Evolutionary conservation across 2,797 vertebrate species (phyloP), one percentile per base, ranked within the genome.

Genomic region (Vireo griseus): DNA sequence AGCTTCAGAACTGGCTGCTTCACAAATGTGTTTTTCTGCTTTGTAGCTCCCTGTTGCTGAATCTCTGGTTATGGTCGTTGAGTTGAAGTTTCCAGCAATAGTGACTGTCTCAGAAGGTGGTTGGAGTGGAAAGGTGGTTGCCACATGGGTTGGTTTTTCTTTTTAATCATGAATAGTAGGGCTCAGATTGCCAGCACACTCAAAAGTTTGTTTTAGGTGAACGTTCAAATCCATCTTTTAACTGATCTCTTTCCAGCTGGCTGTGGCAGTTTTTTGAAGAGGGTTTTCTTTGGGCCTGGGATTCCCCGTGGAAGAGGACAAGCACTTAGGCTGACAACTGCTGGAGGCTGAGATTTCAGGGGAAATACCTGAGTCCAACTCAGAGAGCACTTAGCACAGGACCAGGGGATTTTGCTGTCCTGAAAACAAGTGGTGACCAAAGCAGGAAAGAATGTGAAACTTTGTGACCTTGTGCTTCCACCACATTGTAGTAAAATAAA

Each of bases 401-500:
- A 95, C 54, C 17, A 74, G 87, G 82, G 79, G 75, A 76, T 96
- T 95, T 96, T 90, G n/a, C 79, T 86, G 58, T 90, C 89, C 88
- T 90, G 76, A 94, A 92, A 96, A 83, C 66, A 88, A 84, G 54
- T 42, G 42, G 85, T 95, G 91, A 96, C 69, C 28, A 0, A 91
- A 93, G 73, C 78, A 73, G 91, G 87, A 94, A 97, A 91, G 91
- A 96, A 97, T 94, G 85, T 76, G 89, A 78, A 94, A 57, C 82
- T 95, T 93, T 86, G 86, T 97, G 92, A 96, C 95, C 94, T 94
- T 94, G 51, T 94, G 40, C 79, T 96, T 92, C 66, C 61, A 87
- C 85, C 29, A 3, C 51, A 72, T 75, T 9, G 4, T n/a, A 81
- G 76, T 84, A 78, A 86, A 94, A 86, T 74, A 91, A 90, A 81